These are phyloP conservation scores for Mycetomoellerius zeteki DNA, from an alignment of 1,140 invertebrate genomes.

Conservation along the genomic window DNA sequence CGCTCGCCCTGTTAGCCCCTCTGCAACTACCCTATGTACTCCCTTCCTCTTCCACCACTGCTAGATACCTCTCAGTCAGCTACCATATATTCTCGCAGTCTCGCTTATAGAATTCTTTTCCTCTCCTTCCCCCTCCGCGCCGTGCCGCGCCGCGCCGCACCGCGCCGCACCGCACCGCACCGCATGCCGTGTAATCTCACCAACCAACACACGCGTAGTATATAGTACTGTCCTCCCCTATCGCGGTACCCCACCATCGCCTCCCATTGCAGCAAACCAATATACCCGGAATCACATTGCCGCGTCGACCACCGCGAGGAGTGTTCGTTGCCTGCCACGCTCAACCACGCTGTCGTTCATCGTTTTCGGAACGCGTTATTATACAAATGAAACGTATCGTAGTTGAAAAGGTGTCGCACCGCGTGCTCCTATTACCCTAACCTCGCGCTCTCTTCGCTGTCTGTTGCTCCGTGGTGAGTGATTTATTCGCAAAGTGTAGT, in stretches of 20 bases:
- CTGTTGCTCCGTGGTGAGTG: background rate
- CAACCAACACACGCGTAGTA: conserved; percentile 41
- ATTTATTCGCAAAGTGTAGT: background rate
- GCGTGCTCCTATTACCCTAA: background rate
- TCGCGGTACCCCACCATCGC: conserved; percentile 69
- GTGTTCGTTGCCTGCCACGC: conserved; percentile 74
- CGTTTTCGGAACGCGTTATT: background rate
- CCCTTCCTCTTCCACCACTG: conserved; percentile 22
- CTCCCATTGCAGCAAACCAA: conserved; percentile 58
- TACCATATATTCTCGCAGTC: conserved; percentile 36
- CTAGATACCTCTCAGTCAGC: conserved; percentile 20
- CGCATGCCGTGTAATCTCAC: background rate
- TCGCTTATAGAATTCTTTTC: conserved; percentile 34
- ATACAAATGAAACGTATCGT: background rate
- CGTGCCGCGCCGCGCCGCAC: background rate
- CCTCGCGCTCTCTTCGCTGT: background rate
- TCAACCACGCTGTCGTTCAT: conserved; percentile 67
- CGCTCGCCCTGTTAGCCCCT: conserved; percentile 46
- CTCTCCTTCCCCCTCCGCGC: background rate
- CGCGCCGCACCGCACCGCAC: background rate
- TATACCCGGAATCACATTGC: conserved; percentile 80
- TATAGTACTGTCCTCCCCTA: conserved; percentile 61
- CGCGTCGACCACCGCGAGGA: conserved; percentile 80
- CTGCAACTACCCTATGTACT: conserved; percentile 21
- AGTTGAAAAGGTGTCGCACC: background rate